Conservation (phyloP, 2,113 vertebrate species). For the Bothrops jararaca region DNA sequence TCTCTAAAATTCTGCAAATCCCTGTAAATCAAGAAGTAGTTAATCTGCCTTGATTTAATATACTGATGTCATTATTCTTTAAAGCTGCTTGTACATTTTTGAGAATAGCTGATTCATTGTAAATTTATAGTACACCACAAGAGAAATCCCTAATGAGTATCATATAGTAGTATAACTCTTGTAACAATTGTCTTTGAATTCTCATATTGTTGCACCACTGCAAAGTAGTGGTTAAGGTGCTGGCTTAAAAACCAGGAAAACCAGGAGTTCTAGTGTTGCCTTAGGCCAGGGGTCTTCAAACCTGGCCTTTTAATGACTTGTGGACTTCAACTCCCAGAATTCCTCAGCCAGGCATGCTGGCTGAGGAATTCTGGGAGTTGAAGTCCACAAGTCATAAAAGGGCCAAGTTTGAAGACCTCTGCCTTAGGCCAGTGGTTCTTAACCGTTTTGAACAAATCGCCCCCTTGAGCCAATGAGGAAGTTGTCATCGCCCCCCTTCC, state of each 20-base stretch:
- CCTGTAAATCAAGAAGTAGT: background rate
- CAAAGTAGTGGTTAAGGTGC: background rate
- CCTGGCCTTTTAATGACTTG: too few species aligned
- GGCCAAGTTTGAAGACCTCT: too few species aligned
- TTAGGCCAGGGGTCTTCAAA: too few species aligned
- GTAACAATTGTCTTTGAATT: background rate
- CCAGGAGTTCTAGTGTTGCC: background rate
- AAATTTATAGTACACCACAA: background rate
- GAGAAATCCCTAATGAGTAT: background rate
- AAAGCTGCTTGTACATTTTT: background rate
- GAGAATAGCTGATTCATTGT: background rate
- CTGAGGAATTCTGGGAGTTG: too few species aligned
- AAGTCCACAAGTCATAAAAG: too few species aligned
- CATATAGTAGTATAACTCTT: background rate
- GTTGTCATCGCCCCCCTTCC: too few species aligned
- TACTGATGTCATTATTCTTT: background rate
- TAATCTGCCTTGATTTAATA: background rate
- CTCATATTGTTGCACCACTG: background rate
- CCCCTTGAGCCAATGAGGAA: too few species aligned
- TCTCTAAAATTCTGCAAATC: slow-evolving; percentile 4
- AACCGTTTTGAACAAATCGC: too few species aligned
- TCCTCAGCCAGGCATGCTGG: too few species aligned
- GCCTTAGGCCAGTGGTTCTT: too few species aligned
- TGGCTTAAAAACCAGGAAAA: background rate
- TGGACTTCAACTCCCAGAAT: too few species aligned